These are phyloP conservation scores for Phyllotreta cruciferae DNA, from an alignment of 2,888 invertebrate species.

Conservation along the genomic window DNA sequence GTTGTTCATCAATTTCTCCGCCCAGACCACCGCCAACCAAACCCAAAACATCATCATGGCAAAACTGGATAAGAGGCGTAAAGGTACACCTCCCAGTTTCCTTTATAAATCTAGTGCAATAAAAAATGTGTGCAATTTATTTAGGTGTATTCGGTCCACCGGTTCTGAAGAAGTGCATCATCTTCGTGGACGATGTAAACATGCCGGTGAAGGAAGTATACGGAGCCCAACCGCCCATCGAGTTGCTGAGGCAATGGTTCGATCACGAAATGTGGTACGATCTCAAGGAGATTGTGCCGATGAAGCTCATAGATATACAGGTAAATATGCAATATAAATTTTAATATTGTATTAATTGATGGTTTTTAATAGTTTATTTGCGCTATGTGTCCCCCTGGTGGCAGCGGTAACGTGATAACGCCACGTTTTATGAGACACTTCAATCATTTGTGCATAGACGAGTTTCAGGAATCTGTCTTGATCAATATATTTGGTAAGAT, in stretches of 20 bases:
- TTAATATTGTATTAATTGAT: constrained; percentile 7
- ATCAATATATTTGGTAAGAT: constrained; percentile 87
- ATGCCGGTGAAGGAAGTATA: constrained; percentile 91
- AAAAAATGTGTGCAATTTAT: constrained; percentile 2
- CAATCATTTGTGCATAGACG: constrained; percentile 83
- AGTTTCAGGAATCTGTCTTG: constrained; percentile 86
- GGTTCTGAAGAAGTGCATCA: constrained; percentile 84
- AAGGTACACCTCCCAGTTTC: constrained; percentile 64
- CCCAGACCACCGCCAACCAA: constrained; percentile 92
- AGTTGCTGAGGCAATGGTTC: constrained; percentile 87
- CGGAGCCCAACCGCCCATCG: constrained; percentile 95
- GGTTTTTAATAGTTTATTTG: constrained; percentile 75
- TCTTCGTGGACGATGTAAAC: constrained; percentile 96
- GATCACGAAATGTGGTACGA: constrained; percentile 94
- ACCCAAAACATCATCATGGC: constrained; percentile 95
- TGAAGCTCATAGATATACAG: constrained; percentile 86
- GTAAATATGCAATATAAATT: constrained; percentile 56
- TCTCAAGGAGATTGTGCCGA: constrained; percentile 76
- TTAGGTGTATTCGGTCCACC: constrained; percentile 90
- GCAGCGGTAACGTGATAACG: constrained; percentile 80
- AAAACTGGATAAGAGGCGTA: constrained; percentile 89
- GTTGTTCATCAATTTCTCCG: constrained; percentile 89
- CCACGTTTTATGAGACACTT: constrained; percentile 88
- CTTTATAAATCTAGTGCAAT: too few species aligned
- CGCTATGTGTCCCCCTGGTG: constrained; percentile 85